phyloP scores from a whole-genome alignment of 2,113 vertebrate species.

The Baryphthengus martii region DNA sequence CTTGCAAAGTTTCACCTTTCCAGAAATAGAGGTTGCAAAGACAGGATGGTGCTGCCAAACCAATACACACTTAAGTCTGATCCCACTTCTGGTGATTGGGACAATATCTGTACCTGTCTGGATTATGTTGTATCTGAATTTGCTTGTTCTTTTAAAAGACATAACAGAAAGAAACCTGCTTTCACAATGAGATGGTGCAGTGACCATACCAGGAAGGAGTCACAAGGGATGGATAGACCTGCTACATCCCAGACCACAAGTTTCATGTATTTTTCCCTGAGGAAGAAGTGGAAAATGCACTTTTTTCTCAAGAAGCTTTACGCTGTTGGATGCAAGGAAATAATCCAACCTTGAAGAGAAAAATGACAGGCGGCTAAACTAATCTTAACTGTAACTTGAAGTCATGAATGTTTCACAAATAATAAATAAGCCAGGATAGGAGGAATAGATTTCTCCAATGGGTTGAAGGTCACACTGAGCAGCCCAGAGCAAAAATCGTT shows the following conservation, averaged over 20 bases:
- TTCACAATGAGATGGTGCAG: not conserved
- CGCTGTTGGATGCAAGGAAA: not conserved
- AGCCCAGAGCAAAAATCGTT: conserved; percentile 59
- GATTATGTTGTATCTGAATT: not conserved
- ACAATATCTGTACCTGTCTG: not conserved
- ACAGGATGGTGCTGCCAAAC: not conserved
- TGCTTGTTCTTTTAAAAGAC: not conserved
- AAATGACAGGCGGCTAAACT: conserved; percentile 1
- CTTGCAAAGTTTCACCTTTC: not conserved
- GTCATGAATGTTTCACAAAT: conserved; percentile 54
- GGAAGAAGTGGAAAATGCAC: not conserved
- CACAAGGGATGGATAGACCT: not conserved
- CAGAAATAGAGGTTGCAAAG: not conserved
- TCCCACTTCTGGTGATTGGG: not conserved
- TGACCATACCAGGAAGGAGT: not conserved
- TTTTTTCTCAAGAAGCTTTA: not conserved
- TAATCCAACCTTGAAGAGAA: not conserved
- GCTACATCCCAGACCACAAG: not conserved
- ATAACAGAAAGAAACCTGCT: not conserved
- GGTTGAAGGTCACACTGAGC: conserved; percentile 37
- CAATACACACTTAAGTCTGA: not conserved
- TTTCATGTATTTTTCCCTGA: not conserved
- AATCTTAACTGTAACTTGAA: conserved; percentile 20
- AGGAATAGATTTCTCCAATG: conserved; percentile 53
- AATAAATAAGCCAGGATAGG: conserved; percentile 33